These are phyloP conservation scores for Microctonus hyperodae DNA, from an alignment of 2,888 invertebrate species.

Conservation along the genomic window DNA sequence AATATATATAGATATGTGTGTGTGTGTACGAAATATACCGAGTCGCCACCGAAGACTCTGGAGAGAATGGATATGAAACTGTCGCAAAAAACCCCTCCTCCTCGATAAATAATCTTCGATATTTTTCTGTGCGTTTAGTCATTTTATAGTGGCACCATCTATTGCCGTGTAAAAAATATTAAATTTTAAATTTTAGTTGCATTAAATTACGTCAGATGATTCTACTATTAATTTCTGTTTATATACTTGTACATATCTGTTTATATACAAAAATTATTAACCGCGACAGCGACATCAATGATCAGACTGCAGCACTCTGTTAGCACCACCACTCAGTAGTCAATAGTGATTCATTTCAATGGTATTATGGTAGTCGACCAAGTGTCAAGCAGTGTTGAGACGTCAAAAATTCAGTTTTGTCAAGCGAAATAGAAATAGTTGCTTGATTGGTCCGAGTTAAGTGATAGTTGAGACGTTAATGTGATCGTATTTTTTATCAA, in stretches of 20 bases:
- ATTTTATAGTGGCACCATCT: neutral
- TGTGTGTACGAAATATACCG: neutral
- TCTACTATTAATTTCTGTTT: neutral
- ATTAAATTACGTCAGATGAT: neutral
- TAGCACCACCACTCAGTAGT: too few species aligned
- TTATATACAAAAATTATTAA: too few species aligned
- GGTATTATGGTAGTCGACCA: too few species aligned
- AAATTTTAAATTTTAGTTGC: neutral
- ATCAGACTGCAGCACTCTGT: too few species aligned
- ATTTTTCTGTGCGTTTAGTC: neutral
- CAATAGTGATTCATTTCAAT: too few species aligned
- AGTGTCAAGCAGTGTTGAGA: too few species aligned
- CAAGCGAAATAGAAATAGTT: too few species aligned
- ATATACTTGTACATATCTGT: too few species aligned
- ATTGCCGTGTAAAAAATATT: neutral
- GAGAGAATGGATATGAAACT: neutral
- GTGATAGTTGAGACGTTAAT: neutral
- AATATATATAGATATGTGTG: neutral
- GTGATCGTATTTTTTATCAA: neutral
- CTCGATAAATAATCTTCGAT: slow-evolving; percentile 7
- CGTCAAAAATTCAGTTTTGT: neutral
- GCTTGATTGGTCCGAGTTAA: slow-evolving; percentile 12
- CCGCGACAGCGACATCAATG: too few species aligned
- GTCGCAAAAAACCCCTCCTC: too few species aligned
- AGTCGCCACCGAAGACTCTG: too few species aligned